These are phyloP conservation scores for Ennomos quercinarius DNA, from an alignment of 2,888 invertebrate species.

Conservation along the genomic window DNA sequence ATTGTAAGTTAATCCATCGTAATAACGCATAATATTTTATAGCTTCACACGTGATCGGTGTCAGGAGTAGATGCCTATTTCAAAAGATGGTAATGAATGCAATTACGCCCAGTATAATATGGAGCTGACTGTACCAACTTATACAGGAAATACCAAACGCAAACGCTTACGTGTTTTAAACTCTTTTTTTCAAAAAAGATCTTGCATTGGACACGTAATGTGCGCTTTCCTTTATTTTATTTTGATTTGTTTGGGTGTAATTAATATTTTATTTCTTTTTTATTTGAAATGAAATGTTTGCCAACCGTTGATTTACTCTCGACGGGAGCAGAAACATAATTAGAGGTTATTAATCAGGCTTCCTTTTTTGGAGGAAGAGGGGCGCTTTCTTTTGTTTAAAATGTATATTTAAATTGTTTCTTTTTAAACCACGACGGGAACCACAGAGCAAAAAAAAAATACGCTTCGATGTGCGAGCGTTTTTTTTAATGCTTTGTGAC, in stretches of 20 bases:
- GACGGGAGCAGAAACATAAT: constrained; percentile 15
- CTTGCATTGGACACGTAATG: constrained; percentile 6
- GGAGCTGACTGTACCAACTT: not conserved
- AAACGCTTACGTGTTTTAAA: constrained; percentile 9
- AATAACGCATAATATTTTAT: too few relatives aligned
- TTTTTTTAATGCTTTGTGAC: too few relatives aligned
- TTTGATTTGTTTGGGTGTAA: constrained; percentile 11
- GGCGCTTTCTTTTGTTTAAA: not conserved
- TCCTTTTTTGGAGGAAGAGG: not conserved
- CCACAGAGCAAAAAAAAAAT: too few relatives aligned
- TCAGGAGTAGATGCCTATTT: too few relatives aligned
- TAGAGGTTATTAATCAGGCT: constrained; percentile 7
- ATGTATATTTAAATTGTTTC: too few relatives aligned
- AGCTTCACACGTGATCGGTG: too few relatives aligned
- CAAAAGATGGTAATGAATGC: too few relatives aligned
- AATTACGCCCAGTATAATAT: too few relatives aligned
- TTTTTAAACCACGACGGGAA: too few relatives aligned
- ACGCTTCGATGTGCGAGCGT: too few relatives aligned
- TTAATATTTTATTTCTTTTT: constrained; percentile 7
- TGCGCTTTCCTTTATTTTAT: constrained; percentile 5
- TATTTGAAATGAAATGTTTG: constrained; percentile 8
- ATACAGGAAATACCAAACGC: constrained; percentile 7
- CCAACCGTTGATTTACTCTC: constrained; percentile 12
- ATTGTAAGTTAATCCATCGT: too few relatives aligned
- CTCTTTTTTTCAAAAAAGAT: constrained; percentile 9